These are phyloP conservation scores for Whitmania pigra DNA, from an alignment of 1,140 invertebrate species.

Conservation along the genomic window DNA sequence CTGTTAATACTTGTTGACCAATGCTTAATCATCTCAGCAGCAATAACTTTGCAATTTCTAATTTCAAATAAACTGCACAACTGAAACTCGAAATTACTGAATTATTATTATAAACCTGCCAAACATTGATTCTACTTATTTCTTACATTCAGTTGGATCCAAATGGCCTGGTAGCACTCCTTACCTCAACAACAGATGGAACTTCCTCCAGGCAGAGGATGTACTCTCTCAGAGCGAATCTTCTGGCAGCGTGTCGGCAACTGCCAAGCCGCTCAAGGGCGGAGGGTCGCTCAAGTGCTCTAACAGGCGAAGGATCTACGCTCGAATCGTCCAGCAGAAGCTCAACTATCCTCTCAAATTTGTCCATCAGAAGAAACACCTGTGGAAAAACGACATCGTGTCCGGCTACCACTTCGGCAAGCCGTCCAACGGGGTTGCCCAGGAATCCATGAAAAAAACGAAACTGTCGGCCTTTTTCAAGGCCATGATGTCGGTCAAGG, in stretches of 20 bases:
- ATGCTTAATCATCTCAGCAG: too few relatives aligned
- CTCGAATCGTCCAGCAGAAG: not conserved
- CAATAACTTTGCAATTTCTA: too few relatives aligned
- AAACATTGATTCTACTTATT: too few relatives aligned
- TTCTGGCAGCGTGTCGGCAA: conserved; percentile 27
- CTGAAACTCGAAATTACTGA: too few relatives aligned
- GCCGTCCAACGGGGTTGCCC: not conserved
- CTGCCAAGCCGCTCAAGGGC: not conserved
- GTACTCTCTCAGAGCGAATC: conserved; percentile 21
- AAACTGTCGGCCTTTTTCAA: too few relatives aligned
- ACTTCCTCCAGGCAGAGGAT: conserved; percentile 37
- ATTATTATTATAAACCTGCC: too few relatives aligned
- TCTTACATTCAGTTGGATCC: too few relatives aligned
- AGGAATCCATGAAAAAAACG: not conserved
- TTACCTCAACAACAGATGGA: conserved; percentile 22
- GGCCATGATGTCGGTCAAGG: too few relatives aligned
- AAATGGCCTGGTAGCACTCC: too few relatives aligned
- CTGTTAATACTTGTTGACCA: too few relatives aligned
- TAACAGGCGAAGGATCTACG: not conserved
- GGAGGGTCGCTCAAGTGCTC: not conserved
- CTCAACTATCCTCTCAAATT: not conserved
- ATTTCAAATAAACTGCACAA: too few relatives aligned
- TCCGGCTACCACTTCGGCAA: not conserved
- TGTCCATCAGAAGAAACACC: conserved; percentile 7
- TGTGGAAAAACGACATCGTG: conserved; percentile 6